phyloP scores from a whole-genome alignment of 1,140 invertebrate genomes.

The Polyergus mexicanus region DNA sequence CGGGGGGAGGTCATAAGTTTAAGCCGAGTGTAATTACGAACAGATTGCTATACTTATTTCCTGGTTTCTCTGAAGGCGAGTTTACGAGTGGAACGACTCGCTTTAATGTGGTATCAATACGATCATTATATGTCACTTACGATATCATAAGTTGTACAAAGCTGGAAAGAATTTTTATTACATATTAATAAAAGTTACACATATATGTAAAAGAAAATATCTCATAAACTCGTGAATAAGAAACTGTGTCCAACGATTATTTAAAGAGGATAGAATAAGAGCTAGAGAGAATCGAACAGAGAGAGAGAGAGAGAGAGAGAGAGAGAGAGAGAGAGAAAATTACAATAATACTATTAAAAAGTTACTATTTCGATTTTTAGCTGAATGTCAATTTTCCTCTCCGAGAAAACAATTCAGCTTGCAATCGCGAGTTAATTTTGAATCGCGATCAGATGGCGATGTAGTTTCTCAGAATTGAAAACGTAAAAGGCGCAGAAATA shows the following conservation, averaged over 20 bases:
- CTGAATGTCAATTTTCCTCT: background rate
- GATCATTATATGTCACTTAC: background rate
- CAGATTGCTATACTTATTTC: constrained; percentile 39
- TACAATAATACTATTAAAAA: constrained; percentile 28
- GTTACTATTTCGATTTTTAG: background rate
- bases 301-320: background rate
- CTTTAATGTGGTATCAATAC: constrained; percentile 14
- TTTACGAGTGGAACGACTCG: background rate
- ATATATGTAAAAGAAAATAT: background rate
- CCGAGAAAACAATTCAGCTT: constrained; percentile 17
- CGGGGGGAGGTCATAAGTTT: constrained; percentile 24
- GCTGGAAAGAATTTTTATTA: constrained; percentile 1
- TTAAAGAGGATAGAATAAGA: constrained; percentile 25
- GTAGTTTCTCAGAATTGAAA: background rate
- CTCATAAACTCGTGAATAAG: constrained; percentile 1
- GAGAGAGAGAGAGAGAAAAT: background rate
- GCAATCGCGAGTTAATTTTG: constrained; percentile 36
- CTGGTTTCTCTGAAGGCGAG: background rate
- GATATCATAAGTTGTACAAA: background rate
- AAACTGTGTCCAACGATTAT: background rate
- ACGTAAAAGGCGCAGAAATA: background rate
- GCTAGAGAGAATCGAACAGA: background rate
- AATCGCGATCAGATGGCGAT: constrained; percentile 34
- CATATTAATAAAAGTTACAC: background rate
- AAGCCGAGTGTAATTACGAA: constrained; percentile 33